Conservation (phyloP, 2,888 invertebrate species). For the Helleia helle region DNA sequence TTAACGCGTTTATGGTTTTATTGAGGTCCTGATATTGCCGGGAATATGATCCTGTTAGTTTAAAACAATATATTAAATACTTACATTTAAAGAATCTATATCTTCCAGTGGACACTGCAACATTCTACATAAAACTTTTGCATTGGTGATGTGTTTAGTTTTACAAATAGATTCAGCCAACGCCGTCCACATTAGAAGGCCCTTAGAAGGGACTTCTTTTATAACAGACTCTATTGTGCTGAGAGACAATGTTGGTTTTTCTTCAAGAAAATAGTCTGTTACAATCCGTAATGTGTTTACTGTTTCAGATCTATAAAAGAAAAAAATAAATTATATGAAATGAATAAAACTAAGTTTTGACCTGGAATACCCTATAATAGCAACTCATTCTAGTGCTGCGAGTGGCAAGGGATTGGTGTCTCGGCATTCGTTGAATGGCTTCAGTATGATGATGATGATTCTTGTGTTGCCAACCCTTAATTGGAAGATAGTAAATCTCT, state of each 20-base stretch:
- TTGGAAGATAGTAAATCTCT: no score
- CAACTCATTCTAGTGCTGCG: no score
- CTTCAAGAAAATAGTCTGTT: constrained; percentile 27
- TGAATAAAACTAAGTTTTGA: no score
- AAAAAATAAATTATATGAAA: no score
- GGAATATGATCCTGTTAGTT: no score
- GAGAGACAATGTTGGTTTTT: constrained; percentile 18
- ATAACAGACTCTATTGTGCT: constrained; percentile 25
- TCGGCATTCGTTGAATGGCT: no score
- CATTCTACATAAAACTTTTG: constrained; percentile 23
- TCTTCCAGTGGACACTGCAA: constrained; percentile 44
- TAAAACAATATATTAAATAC: constrained; percentile 20
- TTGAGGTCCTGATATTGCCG: no score
- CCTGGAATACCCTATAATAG: no score
- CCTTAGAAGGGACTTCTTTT: constrained; percentile 23
- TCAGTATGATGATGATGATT: no score
- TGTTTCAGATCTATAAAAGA: constrained; percentile 29
- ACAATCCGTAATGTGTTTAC: constrained; percentile 29
- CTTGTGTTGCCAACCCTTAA: no score
- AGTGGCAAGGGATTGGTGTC: no score
- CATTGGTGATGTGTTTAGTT: constrained; percentile 18
- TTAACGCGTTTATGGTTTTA: no score
- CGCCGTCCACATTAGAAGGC: constrained; percentile 41
- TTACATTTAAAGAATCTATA: constrained; percentile 30
- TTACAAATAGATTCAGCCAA: constrained; percentile 32